A percentile compares a stretch with the other conserved stretches of the same genome.
Conservation (phyloP, 2,797 vertebrate species). For the Echeneis naucrates region DNA sequence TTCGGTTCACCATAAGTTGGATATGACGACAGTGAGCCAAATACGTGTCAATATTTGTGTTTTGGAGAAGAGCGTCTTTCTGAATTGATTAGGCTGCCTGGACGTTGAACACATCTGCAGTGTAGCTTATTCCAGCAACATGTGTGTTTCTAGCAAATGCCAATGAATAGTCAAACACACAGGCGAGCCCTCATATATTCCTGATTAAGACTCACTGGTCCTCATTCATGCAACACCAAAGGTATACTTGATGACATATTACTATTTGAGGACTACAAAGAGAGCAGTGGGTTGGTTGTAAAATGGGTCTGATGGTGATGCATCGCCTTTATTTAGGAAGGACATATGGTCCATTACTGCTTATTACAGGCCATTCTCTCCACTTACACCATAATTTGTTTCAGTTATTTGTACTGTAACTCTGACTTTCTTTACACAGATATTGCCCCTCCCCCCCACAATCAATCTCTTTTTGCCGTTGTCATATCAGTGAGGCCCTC, state of each 20-base stretch:
- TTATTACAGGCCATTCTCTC: constrained; percentile 62
- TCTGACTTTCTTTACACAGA: constrained; percentile 48
- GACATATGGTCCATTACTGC: constrained; percentile 73
- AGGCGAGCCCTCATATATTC: constrained; percentile 31
- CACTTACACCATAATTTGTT: constrained; percentile 66
- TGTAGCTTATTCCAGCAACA: constrained; percentile 11
- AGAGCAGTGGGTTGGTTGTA: constrained; percentile 22
- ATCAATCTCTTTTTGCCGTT: constrained; percentile 25
- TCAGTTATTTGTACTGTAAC: constrained; percentile 63
- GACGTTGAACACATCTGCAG: constrained; percentile 65
- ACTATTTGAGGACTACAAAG: constrained; percentile 72
- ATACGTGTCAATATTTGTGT: constrained; percentile 54
- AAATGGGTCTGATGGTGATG: constrained; percentile 52
- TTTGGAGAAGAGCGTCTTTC: constrained; percentile 43
- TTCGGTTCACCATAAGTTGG: constrained; percentile 13
- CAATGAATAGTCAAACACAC: constrained; percentile 46
- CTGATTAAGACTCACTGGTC: constrained; percentile 59
- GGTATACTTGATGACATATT: constrained; percentile 64
- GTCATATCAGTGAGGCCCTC: constrained; percentile 41
- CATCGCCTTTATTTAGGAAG: constrained; percentile 68
- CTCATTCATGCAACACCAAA: constrained; percentile 56
- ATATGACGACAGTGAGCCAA: constrained; percentile 42
- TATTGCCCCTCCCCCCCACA: constrained; percentile 19
- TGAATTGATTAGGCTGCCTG: constrained; percentile 49
- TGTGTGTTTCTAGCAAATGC: constrained; percentile 39